Evolutionary conservation across 2,797 vertebrate species (phyloP).

Genomic region (Acanthiza pusilla): DNA sequence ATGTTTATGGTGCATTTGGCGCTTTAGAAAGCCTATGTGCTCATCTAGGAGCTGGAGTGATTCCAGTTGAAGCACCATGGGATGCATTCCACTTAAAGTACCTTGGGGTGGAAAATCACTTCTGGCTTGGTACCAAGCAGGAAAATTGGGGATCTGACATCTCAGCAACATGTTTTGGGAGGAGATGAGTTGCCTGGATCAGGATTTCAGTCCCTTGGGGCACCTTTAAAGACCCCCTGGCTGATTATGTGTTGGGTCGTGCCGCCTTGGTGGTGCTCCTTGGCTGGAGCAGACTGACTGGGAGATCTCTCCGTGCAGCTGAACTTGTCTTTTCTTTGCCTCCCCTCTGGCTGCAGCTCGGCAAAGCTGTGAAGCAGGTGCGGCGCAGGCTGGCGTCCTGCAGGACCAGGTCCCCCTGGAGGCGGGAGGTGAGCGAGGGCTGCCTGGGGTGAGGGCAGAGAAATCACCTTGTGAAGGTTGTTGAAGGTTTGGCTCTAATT

Average conservation of each 20-base stretch:
- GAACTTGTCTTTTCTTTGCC: not conserved
- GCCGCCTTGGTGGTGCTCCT: not conserved
- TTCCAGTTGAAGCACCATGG: not conserved
- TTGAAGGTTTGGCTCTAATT: not conserved
- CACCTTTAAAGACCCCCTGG: not conserved
- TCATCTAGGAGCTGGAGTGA: not conserved
- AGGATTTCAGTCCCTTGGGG: not conserved
- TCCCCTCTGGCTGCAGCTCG: slow-evolving; percentile 68
- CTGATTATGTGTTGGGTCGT: accelerated
- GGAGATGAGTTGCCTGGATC: too few relatives aligned
- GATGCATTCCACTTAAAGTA: not conserved
- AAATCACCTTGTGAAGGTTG: too few relatives aligned
- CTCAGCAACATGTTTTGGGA: not conserved
- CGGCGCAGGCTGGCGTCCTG: slow-evolving; percentile 80
- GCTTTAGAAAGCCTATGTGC: not conserved
- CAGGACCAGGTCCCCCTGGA: slow-evolving; percentile 77
- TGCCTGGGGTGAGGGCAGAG: not conserved
- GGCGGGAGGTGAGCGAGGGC: slow-evolving; percentile 75
- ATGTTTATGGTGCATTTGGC: not conserved
- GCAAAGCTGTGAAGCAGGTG: slow-evolving; percentile 78
- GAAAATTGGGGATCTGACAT: not conserved
- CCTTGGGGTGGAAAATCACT: not conserved
- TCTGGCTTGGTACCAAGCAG: not conserved
- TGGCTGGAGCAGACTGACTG: not conserved
- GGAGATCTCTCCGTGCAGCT: not conserved